Evolutionary conservation across 2,888 invertebrate species (phyloP), one percentile per base, ranked within the genome.

Genomic region (Aspidapion aeneum): DNA sequence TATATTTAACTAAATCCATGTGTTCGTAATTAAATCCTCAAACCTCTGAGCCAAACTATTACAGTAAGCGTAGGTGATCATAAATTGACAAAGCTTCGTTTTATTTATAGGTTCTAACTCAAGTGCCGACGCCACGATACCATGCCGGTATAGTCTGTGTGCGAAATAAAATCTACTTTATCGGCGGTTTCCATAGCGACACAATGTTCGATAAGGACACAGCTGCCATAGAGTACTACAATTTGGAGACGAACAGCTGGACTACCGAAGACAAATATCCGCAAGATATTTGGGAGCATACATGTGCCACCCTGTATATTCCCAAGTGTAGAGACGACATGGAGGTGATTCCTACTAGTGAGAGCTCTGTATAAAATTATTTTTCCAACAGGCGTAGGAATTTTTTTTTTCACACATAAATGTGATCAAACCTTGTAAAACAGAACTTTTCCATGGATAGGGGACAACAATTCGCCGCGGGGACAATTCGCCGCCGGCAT

Each of bases 271-370:
- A 85, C 69, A 83, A 86, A 66, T 86, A 87, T 74, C 86, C 87
- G 0, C 85, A 86, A 71, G 86, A 88, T 72, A 84, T 88, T 63
- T 90, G 90, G 90, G 90, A 90, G 73, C 89, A 89, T 71, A 84
- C 85, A 1, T 87, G 87, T 73, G 87, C 86, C 56, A 83, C 86
- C 21, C 79, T 90, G 62, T 89, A 87, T 75, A 84, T 90, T 70
- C 90, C 90, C 54, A 84, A 84, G 60, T 76, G 73, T 61, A 63
- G 75, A 57, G 74, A 75, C 54, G 75, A 75, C 63, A 74, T 74
- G 74, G 73, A 74, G 55, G 71, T 75, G 21, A 71, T 74, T 62
- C 66, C 71, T 5, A 63, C 69, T 20, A 55, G 68, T 1, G 72
- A 73, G 62, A 69, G 69, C 62, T 66, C 68, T n/a, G 69, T 68